Evolutionary conservation across 2,797 vertebrate species (phyloP), one percentile per base, ranked within the genome.

Genomic region (Acanthornis magna): DNA sequence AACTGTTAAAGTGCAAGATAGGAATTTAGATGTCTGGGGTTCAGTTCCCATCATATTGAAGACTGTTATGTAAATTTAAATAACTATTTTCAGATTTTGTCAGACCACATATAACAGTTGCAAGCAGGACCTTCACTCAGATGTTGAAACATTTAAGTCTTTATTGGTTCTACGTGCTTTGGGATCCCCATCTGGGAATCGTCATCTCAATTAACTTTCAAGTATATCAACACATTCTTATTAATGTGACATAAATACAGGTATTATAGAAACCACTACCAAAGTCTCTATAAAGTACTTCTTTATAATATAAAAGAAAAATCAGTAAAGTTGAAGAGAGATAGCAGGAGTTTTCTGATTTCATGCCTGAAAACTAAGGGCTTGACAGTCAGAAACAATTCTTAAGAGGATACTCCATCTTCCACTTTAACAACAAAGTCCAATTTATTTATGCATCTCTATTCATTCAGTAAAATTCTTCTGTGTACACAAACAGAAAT

Each of bases 221-320:
- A 20, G 40, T 45, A 63, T 6, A 43, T 84, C 36, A 43, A 11
- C n/a, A 32, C 7, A 42, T 42, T 71, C 88, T 85, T 85, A 15
- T 67, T 77, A 65, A n/a, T 2, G 0, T 80, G 30, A 57, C 53
- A 89, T 30, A 53, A 82, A 29, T 34, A 43, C 19, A 91, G 4
- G 13, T 73, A 67, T 78, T 87, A 15, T 75, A 42, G 30, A 88
- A 95, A 74, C 25, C 11, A 40, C 42, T 36, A 25, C 14, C 85
- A 84, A 78, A 83, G 94, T 89, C 26, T 61, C 81, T 87, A 43
- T 89, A 61, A 96, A 96, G 67, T 85, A 94, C 48, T 86, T 93
- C 34, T 91, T 92, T 82, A 55, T 86, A 87, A 92, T 38, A 63
- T 88, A 85, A 91, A 85, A 86, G 51, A 85, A 84, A 89, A 95